Percentiles rank a stretch among this genome's conserved stretches.
Evolutionary conservation across 2,888 invertebrate species (phyloP).

Genomic region (Dermolepida albohirtum): DNA sequence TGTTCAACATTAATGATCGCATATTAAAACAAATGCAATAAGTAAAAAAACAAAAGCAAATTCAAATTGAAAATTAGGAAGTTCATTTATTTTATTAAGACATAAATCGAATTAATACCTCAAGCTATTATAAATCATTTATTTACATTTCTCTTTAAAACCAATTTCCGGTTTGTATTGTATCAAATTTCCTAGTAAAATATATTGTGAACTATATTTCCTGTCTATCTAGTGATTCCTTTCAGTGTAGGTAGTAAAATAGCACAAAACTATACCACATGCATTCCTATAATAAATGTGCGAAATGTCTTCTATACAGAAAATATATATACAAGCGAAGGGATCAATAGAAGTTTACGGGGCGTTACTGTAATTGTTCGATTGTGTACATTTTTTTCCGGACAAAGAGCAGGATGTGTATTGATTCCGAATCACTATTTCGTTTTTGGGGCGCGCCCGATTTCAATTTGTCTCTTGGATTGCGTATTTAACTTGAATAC

Average conservation of each 20-base stretch:
- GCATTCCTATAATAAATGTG: conserved; percentile 11
- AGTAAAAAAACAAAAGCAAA: too few species aligned
- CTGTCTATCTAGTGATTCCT: conserved; percentile 33
- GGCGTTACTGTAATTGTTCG: conserved; percentile 42
- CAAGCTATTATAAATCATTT: too few species aligned
- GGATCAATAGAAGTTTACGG: conserved; percentile 37
- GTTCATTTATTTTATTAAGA: too few species aligned
- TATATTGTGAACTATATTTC: conserved; percentile 25
- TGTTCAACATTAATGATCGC: too few species aligned
- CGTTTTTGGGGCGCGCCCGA: conserved; percentile 1
- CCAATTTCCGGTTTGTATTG: not conserved
- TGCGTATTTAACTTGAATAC: conserved; percentile 33
- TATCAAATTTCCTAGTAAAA: conserved; percentile 13
- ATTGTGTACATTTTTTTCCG: conserved; percentile 30
- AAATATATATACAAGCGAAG: conserved; percentile 1
- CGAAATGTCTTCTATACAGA: conserved; percentile 19
- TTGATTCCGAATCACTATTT: conserved; percentile 40
- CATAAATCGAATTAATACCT: too few species aligned
- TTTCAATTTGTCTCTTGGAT: conserved; percentile 39
- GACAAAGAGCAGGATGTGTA: conserved; percentile 40
- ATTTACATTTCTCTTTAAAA: too few species aligned
- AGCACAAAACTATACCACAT: too few species aligned
- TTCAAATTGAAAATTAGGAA: too few species aligned
- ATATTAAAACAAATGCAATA: too few species aligned
- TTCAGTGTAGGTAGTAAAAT: conserved; percentile 18